Evolutionary conservation across 2,888 invertebrate genomes (phyloP).

Genomic region (Nesidiocoris tenuis): DNA sequence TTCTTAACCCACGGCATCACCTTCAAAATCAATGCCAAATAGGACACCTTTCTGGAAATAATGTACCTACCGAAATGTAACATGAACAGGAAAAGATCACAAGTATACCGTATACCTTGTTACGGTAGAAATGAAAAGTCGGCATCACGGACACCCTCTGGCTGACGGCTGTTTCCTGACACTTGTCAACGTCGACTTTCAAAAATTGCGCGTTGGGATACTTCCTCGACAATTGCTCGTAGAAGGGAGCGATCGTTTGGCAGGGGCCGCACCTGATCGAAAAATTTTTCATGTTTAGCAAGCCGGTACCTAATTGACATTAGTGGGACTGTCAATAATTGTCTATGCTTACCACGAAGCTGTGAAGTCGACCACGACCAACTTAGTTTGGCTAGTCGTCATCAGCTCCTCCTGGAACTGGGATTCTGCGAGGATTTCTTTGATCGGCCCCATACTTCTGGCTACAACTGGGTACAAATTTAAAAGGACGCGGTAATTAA

Average conservation of each 20-base stretch:
- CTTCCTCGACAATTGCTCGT: conserved; percentile 82
- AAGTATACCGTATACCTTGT: too few species aligned
- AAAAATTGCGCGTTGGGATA: conserved; percentile 87
- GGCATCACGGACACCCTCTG: conserved; percentile 97
- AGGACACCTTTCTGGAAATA: too few species aligned
- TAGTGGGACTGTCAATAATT: too few species aligned
- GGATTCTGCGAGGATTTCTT: conserved; percentile 68
- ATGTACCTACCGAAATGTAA: too few species aligned
- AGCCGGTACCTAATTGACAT: not conserved
- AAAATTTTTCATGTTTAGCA: not conserved
- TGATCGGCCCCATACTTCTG: conserved; percentile 48
- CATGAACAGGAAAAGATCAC: too few species aligned
- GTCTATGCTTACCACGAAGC: conserved; percentile 83
- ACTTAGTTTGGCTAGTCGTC: conserved; percentile 77
- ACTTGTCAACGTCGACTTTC: conserved; percentile 94
- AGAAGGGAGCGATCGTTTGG: conserved; percentile 87
- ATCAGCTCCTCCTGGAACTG: conserved; percentile 81
- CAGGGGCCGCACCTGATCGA: conserved; percentile 91
- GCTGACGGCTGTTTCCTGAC: conserved; percentile 79
- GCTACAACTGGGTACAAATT: too few species aligned
- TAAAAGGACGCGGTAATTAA: too few species aligned
- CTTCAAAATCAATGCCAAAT: too few species aligned
- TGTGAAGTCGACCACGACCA: conserved; percentile 93
- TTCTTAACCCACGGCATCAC: too few species aligned
- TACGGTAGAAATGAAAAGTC: conserved; percentile 93